phyloP scores from a whole-genome alignment of 2,888 invertebrate genomes.

The Griposia aprilina region DNA sequence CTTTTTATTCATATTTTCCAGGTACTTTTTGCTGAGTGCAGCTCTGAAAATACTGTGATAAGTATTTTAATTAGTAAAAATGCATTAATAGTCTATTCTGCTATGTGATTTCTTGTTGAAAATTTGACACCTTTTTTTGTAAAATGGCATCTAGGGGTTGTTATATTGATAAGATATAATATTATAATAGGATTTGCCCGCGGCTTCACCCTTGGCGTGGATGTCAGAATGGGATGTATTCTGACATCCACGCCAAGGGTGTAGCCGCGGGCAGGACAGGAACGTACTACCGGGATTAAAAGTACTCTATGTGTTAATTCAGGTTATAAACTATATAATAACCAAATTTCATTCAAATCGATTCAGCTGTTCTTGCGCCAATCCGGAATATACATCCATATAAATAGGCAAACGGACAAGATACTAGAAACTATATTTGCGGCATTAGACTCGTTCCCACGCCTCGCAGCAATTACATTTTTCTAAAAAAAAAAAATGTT shows the following conservation, averaged over 20 bases:
- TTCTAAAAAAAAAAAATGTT: background rate
- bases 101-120: background rate
- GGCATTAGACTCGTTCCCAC: background rate
- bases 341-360: background rate
- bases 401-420: background rate
- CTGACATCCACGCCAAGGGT: too few relatives aligned
- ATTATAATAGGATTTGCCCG: background rate
- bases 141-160: background rate
- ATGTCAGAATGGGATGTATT: too few relatives aligned
- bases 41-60: constrained; percentile 26
- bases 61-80: constrained; percentile 33
- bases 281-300: background rate
- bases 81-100: constrained; percentile 8
- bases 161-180: background rate
- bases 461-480: background rate
- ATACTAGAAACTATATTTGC: background rate
- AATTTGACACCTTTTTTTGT: background rate
- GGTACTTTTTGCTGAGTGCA: constrained; percentile 21
- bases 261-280: too few relatives aligned
- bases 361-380: background rate
- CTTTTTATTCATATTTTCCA: constrained; percentile 28
- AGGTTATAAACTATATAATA: too few relatives aligned
- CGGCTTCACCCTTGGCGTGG: background rate
- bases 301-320: background rate
- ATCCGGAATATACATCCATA: background rate